Evolutionary conservation across 2,113 vertebrate genomes (phyloP).

Genomic region (Tachysurus vachellii): DNA sequence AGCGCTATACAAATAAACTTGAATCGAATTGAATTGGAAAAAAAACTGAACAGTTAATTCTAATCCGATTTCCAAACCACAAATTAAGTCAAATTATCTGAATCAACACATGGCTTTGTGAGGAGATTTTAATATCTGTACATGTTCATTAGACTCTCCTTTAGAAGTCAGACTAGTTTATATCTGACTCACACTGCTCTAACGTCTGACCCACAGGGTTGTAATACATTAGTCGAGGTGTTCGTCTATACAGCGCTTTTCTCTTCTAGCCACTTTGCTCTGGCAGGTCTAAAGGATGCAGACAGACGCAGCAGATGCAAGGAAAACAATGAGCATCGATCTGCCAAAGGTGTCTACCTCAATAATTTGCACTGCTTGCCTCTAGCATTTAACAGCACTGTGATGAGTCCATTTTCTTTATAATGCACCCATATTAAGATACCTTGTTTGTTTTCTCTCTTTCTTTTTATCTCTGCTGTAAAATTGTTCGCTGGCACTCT

Average conservation of each 20-base stretch:
- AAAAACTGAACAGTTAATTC: background rate
- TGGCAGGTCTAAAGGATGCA: slow-evolving; percentile 1
- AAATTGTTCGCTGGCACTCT: background rate
- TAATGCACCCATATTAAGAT: background rate
- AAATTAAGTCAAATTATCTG: background rate
- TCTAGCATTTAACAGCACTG: slow-evolving; percentile 8
- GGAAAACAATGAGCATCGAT: slow-evolving; percentile 30
- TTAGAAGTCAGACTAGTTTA: background rate
- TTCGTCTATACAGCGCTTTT: background rate
- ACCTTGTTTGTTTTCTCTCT: background rate
- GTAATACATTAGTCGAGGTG: too few species aligned
- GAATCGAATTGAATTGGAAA: too few species aligned
- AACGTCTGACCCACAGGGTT: background rate
- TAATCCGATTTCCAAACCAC: background rate
- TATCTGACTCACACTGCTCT: background rate
- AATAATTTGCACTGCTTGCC: background rate
- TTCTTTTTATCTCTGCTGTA: background rate
- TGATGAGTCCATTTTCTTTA: background rate
- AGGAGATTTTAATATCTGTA: background rate
- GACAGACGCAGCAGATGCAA: slow-evolving; percentile 15
- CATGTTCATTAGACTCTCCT: background rate
- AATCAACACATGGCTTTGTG: background rate
- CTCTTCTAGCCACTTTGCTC: background rate
- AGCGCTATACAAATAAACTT: too few species aligned
- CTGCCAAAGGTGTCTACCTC: slow-evolving; percentile 5